These are phyloP conservation scores for Lepus townsendii DNA, from an alignment of 2,797 vertebrate genomes.

Conservation along the genomic window DNA sequence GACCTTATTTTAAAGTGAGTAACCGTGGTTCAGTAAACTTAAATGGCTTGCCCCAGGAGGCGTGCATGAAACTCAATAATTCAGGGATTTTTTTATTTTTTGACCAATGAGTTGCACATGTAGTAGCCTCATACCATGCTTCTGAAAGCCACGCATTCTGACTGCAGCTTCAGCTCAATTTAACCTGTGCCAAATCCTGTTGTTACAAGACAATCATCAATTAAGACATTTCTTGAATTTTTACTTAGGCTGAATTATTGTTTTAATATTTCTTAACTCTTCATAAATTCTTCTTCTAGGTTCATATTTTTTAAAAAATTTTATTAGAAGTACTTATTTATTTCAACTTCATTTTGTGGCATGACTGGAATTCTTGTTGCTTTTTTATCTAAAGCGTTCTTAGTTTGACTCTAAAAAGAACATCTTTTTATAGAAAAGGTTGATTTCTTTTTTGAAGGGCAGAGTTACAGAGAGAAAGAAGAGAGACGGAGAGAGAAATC, in stretches of 20 bases:
- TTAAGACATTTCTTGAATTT: background rate
- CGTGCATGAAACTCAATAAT: background rate
- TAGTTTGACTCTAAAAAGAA: background rate
- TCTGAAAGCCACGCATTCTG: background rate
- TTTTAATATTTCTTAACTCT: constrained; percentile 24
- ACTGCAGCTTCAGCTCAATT: background rate
- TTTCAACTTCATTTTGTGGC: constrained; percentile 35
- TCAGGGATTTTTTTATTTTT: background rate
- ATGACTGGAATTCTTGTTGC: background rate
- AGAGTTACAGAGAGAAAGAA: no score
- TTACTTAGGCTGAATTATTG: background rate
- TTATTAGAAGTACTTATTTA: constrained; percentile 11
- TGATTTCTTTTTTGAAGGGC: no score
- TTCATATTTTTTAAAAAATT: background rate
- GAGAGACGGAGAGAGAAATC: no score
- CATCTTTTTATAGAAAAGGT: no score
- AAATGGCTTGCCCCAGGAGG: background rate
- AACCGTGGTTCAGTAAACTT: background rate
- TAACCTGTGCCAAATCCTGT: background rate
- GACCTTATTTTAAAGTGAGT: background rate
- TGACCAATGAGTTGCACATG: background rate
- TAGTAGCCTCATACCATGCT: background rate
- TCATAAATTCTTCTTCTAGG: background rate
- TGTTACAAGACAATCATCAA: background rate
- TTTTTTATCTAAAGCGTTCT: background rate